Conservation (phyloP, 2,797 vertebrate species). For the Malacoraja senta region DNA sequence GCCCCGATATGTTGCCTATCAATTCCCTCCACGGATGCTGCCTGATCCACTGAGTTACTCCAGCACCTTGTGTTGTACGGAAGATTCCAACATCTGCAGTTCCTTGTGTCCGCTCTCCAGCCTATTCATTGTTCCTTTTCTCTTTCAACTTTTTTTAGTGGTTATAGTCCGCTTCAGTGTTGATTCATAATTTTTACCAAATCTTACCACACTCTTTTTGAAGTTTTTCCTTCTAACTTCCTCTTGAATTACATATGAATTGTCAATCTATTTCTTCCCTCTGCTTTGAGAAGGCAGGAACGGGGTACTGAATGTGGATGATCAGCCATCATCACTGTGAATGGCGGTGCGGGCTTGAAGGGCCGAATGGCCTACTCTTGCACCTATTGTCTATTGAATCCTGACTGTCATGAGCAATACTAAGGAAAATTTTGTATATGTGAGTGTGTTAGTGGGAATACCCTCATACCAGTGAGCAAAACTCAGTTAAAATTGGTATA, state of each 20-base stretch:
- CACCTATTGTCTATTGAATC: not conserved
- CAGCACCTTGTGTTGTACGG: no score
- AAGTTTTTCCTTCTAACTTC: not conserved
- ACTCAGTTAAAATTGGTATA: not conserved
- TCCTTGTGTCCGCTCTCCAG: not conserved
- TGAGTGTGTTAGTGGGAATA: no score
- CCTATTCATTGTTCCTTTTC: not conserved
- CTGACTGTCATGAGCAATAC: not conserved
- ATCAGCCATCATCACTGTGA: no score
- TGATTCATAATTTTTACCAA: not conserved
- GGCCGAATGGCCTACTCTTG: no score
- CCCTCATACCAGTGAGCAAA: not conserved
- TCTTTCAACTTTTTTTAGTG: not conserved
- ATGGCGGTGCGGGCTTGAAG: no score
- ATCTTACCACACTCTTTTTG: not conserved
- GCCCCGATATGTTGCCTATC: no score
- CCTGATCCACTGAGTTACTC: no score
- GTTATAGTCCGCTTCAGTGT: not conserved
- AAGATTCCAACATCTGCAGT: no score
- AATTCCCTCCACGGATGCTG: no score
- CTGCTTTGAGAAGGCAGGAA: not conserved
- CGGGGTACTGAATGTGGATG: no score
- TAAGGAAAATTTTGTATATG: not conserved
- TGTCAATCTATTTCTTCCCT: not conserved
- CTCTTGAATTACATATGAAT: not conserved